Evolutionary conservation across 1,140 invertebrate genomes (phyloP), one percentile per base, ranked within the genome.

Genomic region (Drosophila prosaltans): DNA sequence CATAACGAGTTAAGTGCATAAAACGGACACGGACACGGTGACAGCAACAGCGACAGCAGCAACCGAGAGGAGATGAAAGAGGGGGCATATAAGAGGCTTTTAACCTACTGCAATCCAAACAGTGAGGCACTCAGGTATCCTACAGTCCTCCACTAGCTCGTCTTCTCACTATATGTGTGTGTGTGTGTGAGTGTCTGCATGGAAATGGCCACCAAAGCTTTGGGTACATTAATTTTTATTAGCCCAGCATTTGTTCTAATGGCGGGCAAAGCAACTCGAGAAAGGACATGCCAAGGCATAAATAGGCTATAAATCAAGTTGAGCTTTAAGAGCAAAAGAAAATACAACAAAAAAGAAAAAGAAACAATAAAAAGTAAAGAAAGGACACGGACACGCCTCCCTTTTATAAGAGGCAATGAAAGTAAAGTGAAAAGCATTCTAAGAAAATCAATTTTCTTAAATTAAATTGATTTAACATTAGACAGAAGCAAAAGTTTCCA

Each of bases 161-260:
- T 72, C 11, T 39, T 40, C 7, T 8, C 16, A 1, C 1, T 45
- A 3, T 1, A 24, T 62, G 43, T 62, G 51, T 60, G 67, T 28
- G 65, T 32, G 70, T 32, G 59, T 54, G 45, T 16, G n/a, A 57
- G 28, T 24, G 11, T 21, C 58, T 21, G 24, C 41, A 65, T 40
- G 51, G 39, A 66, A 69, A 28, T 51, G 65, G 45, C 45, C 54
- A 69, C 21, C 72, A 61, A 16, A 72, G 58, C 78, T 45, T 30
- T 65, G 78, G 41, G 45, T 51, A 65, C 75, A 86, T 86, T 85
- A 72, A 85, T 73, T 73, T 82, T 73, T 79, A 85, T 86, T 85
- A 88, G 72, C 54, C 7, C 51, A 68, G 69, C 65, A 69, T 70
- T 69, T 57, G 65, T 55, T 70, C 69, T 77, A 86, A 82, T 88